Evolutionary conservation across 2,113 vertebrate genomes (phyloP), one percentile per base, ranked within the genome.

Genomic region (Odontesthes bonariensis): DNA sequence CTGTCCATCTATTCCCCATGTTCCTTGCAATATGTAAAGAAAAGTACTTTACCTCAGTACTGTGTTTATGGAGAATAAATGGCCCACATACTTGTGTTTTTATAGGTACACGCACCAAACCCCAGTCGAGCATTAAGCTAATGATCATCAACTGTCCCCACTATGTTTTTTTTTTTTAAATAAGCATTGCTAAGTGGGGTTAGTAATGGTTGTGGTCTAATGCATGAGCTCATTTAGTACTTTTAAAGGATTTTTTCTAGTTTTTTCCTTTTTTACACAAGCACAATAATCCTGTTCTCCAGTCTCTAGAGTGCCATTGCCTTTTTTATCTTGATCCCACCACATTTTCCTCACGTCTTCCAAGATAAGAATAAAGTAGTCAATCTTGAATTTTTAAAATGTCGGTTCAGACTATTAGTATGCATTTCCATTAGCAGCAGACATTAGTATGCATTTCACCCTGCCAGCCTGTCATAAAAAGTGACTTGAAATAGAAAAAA

Each of bases 401-500:
- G 56, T 27, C 27, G 46, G 47, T 27, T 54, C 27, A 69, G 73
- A 2, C 27, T 63, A 82, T 87, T 84, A 79, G 82, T 69, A 89
- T 80, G 87, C 83, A 14, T 81, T 82, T 44, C 58, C 49, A 77
- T 81, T 72, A 58, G 75, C 78, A 16, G 65, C 32, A 9, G 14
- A 7, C 76, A 87, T 89, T 90, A 83, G 62, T 71, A 86, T 90
- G 74, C 82, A 58, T 69, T 77, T 75, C 63, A 59, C 56, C 17
- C 0, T 0, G 16, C 54, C 55, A 79, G 67, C 22, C 72, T 81
- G 71, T 79, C 82, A 76, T 69, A 66, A 74, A 69, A 81, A 79
- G 52, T 22, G 52, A 57, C 76, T 69, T 73, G 33, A 83, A 80
- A 86, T 80, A 84, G 61, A 88, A 88, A 77, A 70, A 38, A 38